Evolutionary conservation across 2,797 vertebrate species (phyloP).

Genomic region (Staurois parvus): DNA sequence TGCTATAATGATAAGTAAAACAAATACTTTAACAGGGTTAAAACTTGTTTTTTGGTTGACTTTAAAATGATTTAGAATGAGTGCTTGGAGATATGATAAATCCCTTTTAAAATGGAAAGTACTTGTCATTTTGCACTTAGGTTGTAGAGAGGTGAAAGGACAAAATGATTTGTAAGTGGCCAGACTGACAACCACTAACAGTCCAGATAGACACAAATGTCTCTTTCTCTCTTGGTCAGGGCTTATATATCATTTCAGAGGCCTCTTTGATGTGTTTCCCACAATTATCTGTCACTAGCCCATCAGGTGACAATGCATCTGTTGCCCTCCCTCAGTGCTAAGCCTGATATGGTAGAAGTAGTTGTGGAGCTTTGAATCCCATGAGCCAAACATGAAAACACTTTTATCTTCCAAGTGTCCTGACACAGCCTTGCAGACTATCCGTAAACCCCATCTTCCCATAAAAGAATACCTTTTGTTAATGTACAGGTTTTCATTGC

Average conservation of each 20-base stretch:
- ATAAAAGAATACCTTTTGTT: too few species aligned
- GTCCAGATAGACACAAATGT: background rate
- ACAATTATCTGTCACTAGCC: slow-evolving; percentile 37
- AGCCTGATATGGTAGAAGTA: slow-evolving; percentile 5
- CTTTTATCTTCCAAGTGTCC: slow-evolving; percentile 4
- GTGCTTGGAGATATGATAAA: background rate
- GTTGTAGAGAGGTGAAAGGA: background rate
- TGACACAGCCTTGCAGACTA: background rate
- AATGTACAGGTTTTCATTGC: too few species aligned
- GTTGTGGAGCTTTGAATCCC: background rate
- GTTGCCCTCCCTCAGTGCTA: slow-evolving; percentile 28
- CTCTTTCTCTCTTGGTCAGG: background rate
- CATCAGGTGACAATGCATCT: slow-evolving; percentile 31
- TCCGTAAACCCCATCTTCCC: too few species aligned
- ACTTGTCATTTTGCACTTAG: background rate
- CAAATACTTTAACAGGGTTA: too few species aligned
- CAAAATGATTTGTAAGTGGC: background rate
- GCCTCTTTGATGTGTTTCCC: slow-evolving; percentile 44
- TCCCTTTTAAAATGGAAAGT: background rate
- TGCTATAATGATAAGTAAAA: too few species aligned
- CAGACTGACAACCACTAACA: slow-evolving; percentile 29
- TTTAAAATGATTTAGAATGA: background rate
- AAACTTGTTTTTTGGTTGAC: background rate
- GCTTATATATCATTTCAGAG: background rate
- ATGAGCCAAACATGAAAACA: slow-evolving; percentile 20